phyloP scores from a whole-genome alignment of 2,888 invertebrate species.

The Cylloceria caligata region DNA sequence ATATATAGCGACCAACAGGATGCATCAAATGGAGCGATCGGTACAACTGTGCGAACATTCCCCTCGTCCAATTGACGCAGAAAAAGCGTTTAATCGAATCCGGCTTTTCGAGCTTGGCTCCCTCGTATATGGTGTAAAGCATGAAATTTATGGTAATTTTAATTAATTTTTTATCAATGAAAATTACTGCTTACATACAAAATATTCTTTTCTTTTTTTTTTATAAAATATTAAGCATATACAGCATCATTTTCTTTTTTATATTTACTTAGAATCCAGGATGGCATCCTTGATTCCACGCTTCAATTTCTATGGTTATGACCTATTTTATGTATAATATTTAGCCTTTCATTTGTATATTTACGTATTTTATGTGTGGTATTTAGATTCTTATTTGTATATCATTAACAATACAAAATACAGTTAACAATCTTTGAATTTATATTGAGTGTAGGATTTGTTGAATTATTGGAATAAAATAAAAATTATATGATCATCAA shows the following conservation, averaged over 20 bases:
- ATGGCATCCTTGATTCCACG: too few relatives aligned
- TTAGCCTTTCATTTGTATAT: background rate
- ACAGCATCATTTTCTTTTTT: background rate
- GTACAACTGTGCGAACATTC: background rate
- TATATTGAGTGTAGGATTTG: too few relatives aligned
- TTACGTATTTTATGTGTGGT: background rate
- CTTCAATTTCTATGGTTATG: too few relatives aligned
- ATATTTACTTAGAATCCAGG: too few relatives aligned
- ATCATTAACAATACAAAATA: too few relatives aligned
- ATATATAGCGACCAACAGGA: slow-evolving; percentile 28
- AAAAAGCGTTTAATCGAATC: slow-evolving; percentile 42
- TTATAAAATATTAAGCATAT: background rate
- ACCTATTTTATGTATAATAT: background rate
- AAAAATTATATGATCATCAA: too few relatives aligned
- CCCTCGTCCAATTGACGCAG: slow-evolving; percentile 40
- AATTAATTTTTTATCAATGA: background rate
- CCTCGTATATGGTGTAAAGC: background rate
- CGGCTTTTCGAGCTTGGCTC: slow-evolving; percentile 42
- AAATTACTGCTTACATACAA: background rate
- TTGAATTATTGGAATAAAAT: too few relatives aligned
- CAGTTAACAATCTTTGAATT: too few relatives aligned
- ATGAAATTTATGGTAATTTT: background rate
- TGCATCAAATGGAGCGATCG: slow-evolving; percentile 39
- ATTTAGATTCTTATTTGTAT: too few relatives aligned
- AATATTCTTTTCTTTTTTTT: background rate